Percentiles rank a stretch among this genome's conserved stretches.
phyloP scores from a whole-genome alignment of 2,888 invertebrate genomes.

The Subacronicta megacephala region DNA sequence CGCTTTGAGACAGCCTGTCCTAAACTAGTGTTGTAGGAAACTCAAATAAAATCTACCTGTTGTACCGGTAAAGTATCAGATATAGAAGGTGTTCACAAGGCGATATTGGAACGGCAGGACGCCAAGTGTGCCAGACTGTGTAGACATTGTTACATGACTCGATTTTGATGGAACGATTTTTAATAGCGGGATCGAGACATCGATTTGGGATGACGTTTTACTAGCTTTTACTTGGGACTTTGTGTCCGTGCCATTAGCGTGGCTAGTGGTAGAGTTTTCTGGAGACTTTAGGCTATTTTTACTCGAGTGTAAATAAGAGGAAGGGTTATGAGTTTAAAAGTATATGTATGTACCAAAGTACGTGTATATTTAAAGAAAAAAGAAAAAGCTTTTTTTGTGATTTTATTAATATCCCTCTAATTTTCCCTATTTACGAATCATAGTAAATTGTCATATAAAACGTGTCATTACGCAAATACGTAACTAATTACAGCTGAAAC shows the following conservation, averaged over 20 bases:
- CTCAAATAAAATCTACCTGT: conserved; percentile 41
- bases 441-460: conserved; percentile 19
- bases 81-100: conserved; percentile 39
- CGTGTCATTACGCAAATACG: conserved; percentile 5
- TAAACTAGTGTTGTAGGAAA: background rate
- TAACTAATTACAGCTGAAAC: conserved; percentile 27
- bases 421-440: conserved; percentile 32
- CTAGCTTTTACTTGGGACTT: too few species aligned
- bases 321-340: too few species aligned
- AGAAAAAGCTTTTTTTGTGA: too few species aligned
- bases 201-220: too few species aligned
- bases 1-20: background rate
- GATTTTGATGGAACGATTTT: conserved; percentile 33
- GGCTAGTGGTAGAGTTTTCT: too few species aligned
- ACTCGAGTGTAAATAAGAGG: too few species aligned
- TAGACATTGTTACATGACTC: conserved; percentile 6
- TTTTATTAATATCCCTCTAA: background rate
- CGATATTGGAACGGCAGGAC: conserved; percentile 28
- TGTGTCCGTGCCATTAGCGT: too few species aligned
- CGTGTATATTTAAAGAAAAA: too few species aligned
- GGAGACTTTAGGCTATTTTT: too few species aligned
- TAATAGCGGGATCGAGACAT: conserved; percentile 5
- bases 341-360: too few species aligned
- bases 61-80: conserved; percentile 25
- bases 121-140: conserved; percentile 21